Evolutionary conservation across 2,888 invertebrate species (phyloP).

Genomic region (Morpho achilles): DNA sequence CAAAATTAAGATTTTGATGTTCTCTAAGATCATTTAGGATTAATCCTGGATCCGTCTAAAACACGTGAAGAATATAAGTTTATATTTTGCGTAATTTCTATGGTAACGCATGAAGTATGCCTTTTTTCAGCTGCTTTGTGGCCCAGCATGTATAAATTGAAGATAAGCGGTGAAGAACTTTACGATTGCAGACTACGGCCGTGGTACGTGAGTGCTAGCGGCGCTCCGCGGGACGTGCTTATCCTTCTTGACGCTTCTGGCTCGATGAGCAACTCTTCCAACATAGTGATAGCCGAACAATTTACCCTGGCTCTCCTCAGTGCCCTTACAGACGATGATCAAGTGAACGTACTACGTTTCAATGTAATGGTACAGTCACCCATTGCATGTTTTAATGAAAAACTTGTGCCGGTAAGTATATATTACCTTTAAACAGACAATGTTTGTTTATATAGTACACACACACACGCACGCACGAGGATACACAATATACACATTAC

Average conservation of each 20-base stretch:
- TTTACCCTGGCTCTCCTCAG: slow-evolving; percentile 61
- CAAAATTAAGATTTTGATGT: too few relatives aligned
- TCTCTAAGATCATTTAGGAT: too few relatives aligned
- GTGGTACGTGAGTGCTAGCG: slow-evolving; percentile 68
- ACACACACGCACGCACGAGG: too few relatives aligned
- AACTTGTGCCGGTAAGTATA: slow-evolving; percentile 57
- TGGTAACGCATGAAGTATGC: too few relatives aligned
- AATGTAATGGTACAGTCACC: slow-evolving; percentile 56
- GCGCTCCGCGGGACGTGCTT: slow-evolving; percentile 64
- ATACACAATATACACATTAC: too few relatives aligned
- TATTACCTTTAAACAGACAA: too few relatives aligned
- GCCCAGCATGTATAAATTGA: slow-evolving; percentile 58
- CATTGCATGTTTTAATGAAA: slow-evolving; percentile 60
- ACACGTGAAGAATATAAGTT: too few relatives aligned
- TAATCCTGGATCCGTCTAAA: too few relatives aligned
- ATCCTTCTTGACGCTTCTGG: slow-evolving; percentile 66
- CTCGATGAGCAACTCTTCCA: slow-evolving; percentile 64
- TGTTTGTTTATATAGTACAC: too few relatives aligned
- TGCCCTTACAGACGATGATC: slow-evolving; percentile 67
- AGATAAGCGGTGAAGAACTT: slow-evolving; percentile 43
- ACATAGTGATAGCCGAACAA: slow-evolving; percentile 49
- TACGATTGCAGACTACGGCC: slow-evolving; percentile 69
- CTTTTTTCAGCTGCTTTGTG: slow-evolving; percentile 53
- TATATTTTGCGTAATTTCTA: too few relatives aligned
- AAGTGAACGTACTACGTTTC: slow-evolving; percentile 64